Percentiles rank a stretch among this genome's conserved stretches.
phyloP scores from a whole-genome alignment of 2,113 vertebrate genomes.

The Limanda limanda region DNA sequence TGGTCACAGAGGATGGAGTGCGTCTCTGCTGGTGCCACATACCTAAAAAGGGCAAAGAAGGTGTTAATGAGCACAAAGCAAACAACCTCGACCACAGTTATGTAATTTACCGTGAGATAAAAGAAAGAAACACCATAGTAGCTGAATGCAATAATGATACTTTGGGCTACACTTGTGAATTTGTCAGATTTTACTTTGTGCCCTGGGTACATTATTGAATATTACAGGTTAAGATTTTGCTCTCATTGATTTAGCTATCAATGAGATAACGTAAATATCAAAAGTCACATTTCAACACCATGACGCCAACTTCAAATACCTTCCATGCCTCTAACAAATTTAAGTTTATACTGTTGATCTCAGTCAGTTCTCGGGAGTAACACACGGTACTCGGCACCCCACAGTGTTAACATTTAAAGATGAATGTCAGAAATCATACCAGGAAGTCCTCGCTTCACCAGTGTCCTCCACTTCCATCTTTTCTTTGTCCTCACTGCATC shows the following conservation, averaged over 20 bases:
- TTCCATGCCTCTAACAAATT: background rate
- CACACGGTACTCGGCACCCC: background rate
- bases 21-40: slow-evolving; percentile 50
- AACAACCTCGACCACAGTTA: background rate
- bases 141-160: background rate
- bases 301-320: background rate
- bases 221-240: background rate
- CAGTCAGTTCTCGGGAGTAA: background rate
- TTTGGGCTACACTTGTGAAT: background rate
- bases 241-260: no score
- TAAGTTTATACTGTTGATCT: background rate
- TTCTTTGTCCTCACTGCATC: slow-evolving; percentile 67
- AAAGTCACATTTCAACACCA: background rate
- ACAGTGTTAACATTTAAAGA: background rate
- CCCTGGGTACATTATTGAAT: background rate
- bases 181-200: background rate
- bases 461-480: slow-evolving; percentile 79
- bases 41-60: slow-evolving; percentile 56
- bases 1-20: slow-evolving; percentile 70
- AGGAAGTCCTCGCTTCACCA: slow-evolving; percentile 72
- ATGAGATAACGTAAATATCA: background rate
- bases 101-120: background rate
- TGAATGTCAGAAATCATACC: slow-evolving; percentile 55
- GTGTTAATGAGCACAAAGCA: background rate
- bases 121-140: background rate